Base-by-base conservation (phyloP, 2,797 vertebrate genomes). In the Coracias cyanogaster region DNA sequence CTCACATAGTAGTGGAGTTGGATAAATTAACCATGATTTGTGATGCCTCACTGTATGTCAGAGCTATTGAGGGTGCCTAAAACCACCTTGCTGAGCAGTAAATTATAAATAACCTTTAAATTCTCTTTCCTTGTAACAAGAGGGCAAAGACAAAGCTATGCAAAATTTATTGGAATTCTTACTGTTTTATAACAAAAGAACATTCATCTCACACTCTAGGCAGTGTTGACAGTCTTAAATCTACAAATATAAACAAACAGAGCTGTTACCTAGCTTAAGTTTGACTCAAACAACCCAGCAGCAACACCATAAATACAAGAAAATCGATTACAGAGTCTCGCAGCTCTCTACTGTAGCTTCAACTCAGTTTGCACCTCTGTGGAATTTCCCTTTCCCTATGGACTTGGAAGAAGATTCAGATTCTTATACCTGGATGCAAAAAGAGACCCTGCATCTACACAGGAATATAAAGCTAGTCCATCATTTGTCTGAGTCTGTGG, bases 311-410 rank as follows among this genome's bases (percentile, higher is more conserved):
- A 70, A 73, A 54, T 18, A 29, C 5, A 60, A 39, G 8, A 62
- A 69, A 88, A 65, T 3, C 0, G 0, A 70, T 35, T 25, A 35
- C 54, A 62, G 31, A 7, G 0, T 25, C 71, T 60, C 3, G 0
- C 2, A 85, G 49, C 37, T 26, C 25, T 37, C 20, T 43, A 69
- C 9, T 2, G 1, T 31, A 5, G 6, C 85, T 71, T 41, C 74
- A 39, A 4, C 12, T 46, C 64, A 7, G 4, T 45, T 55, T 61
- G 21, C 19, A 49, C 31, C 10, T 54, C 43, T 51, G 54, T 20
- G 46, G 49, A 54, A 46, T 39, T 74, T 65, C 26, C 29, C 39
- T 76, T 86, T 35, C 57, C 18, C 20, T 49, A 7, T 31, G 16
- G 8, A 18, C 33, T 55, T 64, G 28, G 51, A 76, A 82, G 46